These are phyloP conservation scores for Piaya cayana DNA, from an alignment of 2,113 vertebrate species.

Conservation along the genomic window DNA sequence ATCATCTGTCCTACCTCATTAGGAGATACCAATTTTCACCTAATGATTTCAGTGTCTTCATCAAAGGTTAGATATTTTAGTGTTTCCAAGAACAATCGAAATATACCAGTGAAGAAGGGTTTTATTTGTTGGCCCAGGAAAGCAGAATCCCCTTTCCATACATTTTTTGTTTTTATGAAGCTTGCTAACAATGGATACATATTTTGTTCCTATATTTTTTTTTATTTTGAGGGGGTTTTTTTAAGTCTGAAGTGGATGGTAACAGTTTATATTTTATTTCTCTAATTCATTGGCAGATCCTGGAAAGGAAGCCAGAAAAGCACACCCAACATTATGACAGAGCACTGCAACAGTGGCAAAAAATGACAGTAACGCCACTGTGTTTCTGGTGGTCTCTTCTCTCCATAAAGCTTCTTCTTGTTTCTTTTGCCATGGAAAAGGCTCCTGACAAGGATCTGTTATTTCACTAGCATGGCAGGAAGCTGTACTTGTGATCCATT, in stretches of 20 bases:
- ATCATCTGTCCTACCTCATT: background rate
- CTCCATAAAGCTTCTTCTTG: background rate
- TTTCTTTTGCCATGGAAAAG: slow-evolving; percentile 13
- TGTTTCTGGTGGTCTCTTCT: slow-evolving; percentile 2
- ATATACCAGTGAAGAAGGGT: background rate
- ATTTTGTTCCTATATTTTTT: background rate
- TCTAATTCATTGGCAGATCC: background rate
- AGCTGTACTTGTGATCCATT: background rate
- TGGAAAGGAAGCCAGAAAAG: background rate
- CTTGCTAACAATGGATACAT: background rate
- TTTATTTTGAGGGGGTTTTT: background rate
- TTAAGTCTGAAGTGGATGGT: background rate
- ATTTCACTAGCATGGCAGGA: background rate
- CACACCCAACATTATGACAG: background rate
- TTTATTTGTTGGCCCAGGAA: background rate
- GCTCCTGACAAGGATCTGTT: background rate
- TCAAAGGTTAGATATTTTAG: background rate
- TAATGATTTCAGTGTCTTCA: background rate
- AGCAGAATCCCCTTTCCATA: background rate
- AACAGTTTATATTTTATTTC: background rate
- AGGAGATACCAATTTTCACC: background rate
- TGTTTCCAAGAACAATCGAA: background rate
- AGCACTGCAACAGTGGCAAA: background rate
- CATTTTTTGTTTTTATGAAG: background rate
- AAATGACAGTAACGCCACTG: background rate